Evolutionary conservation across 1,140 invertebrate genomes (phyloP).

Genomic region (Wasmannia auropunctata): DNA sequence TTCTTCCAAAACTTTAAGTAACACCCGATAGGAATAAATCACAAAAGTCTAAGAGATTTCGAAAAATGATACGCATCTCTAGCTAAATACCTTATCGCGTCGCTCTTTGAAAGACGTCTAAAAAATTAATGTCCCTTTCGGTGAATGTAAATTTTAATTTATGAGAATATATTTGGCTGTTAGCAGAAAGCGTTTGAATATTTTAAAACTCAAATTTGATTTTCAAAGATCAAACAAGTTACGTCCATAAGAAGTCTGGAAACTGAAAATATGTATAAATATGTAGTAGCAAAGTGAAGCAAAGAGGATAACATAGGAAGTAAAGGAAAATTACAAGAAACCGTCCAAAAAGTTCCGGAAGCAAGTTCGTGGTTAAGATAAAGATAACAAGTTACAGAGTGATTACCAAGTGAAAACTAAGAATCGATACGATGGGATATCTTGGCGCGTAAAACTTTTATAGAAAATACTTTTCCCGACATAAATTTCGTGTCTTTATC

Average conservation of each 20-base stretch:
- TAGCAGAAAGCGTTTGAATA: neutral
- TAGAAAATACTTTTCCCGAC: neutral
- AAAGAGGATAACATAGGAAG: neutral
- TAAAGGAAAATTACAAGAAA: neutral
- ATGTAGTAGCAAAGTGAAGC: neutral
- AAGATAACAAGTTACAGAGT: neutral
- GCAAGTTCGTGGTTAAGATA: neutral
- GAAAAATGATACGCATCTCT: neutral
- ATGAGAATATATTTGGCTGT: neutral
- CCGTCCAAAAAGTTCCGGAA: neutral
- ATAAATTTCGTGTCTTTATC: neutral
- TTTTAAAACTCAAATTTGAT: neutral
- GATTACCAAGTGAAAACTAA: neutral
- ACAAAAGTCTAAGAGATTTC: neutral
- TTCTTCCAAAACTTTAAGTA: neutral
- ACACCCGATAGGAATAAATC: neutral
- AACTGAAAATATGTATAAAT: neutral
- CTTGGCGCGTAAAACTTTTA: neutral
- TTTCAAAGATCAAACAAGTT: neutral
- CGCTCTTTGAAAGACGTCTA: neutral
- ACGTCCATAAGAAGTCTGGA: neutral
- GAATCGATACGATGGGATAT: neutral
- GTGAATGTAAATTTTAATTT: neutral
- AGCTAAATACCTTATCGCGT: neutral
- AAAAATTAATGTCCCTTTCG: neutral